Conservation (phyloP, 1,140 invertebrate species). For the Drosophila suzukii region DNA sequence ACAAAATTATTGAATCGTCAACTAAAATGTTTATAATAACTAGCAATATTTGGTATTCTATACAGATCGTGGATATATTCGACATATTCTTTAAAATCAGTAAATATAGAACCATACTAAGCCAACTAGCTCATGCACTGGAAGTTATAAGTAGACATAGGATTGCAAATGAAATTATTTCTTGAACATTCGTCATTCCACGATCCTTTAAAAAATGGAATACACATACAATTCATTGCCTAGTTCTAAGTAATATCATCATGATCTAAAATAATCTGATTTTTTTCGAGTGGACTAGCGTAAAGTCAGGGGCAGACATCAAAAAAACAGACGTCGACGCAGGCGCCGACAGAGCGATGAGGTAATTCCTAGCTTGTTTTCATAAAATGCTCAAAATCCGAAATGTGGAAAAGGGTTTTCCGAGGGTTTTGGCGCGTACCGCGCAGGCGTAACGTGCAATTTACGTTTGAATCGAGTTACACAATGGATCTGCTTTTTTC, state of each 20-base stretch:
- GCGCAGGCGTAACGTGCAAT: constrained; percentile 57
- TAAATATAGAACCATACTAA: too few relatives aligned
- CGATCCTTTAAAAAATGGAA: too few relatives aligned
- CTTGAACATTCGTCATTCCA: too few relatives aligned
- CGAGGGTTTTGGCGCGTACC: constrained; percentile 14
- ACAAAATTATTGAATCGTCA: too few relatives aligned
- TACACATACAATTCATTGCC: too few relatives aligned
- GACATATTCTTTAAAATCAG: too few relatives aligned
- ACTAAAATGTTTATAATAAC: too few relatives aligned
- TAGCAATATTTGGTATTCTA: too few relatives aligned
- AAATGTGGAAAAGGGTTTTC: constrained; percentile 35
- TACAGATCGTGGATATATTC: too few relatives aligned
- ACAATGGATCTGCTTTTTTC: constrained; percentile 64
- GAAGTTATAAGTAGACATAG: too few relatives aligned
- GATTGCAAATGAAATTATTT: too few relatives aligned
- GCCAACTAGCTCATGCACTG: too few relatives aligned
- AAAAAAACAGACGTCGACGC: constrained; percentile 54
- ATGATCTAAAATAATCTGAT: constrained; percentile 6
- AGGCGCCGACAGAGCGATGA: constrained; percentile 68
- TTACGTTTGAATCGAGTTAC: constrained; percentile 49
- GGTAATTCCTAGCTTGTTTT: constrained; percentile 72
- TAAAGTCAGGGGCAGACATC: constrained; percentile 76
- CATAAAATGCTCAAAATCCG: constrained; percentile 25
- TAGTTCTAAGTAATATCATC: background rate
- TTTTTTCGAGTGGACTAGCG: constrained; percentile 28